These are phyloP conservation scores for Platyrinchus mystaceus DNA, from an alignment of 2,797 vertebrate genomes.

Conservation along the genomic window DNA sequence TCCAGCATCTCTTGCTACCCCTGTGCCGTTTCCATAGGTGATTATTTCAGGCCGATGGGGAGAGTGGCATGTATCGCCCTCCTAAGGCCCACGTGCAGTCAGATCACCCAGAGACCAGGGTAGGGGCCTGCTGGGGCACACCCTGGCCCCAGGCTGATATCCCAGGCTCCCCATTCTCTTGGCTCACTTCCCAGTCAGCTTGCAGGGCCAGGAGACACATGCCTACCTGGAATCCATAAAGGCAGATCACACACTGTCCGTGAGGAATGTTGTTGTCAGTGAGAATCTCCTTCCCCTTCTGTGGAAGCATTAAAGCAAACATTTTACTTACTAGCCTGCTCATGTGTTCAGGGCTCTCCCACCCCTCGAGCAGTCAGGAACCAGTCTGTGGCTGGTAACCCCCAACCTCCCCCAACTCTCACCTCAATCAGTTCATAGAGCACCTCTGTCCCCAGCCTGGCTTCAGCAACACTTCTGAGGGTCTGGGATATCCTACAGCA, in stretches of 20 bases:
- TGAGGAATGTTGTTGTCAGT: constrained; percentile 96
- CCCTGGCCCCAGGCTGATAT: neutral
- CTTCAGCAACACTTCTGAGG: constrained; percentile 80
- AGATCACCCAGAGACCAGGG: neutral
- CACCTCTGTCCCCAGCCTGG: constrained; percentile 85
- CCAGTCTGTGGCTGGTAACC: neutral
- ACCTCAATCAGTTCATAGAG: constrained; percentile 98
- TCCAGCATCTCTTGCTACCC: fast-evolving
- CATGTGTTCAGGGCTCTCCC: neutral
- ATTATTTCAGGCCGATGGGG: neutral
- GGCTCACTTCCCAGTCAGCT: neutral
- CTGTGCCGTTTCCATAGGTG: neutral
- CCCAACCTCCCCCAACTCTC: neutral
- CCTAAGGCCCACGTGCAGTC: neutral
- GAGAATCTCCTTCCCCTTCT: constrained; percentile 84
- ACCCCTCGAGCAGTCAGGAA: neutral
- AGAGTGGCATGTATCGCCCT: fast-evolving
- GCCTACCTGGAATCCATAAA: constrained; percentile 87
- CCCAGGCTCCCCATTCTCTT: neutral
- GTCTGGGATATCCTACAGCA: constrained; percentile 74
- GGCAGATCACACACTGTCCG: constrained; percentile 94
- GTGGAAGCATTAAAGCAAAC: constrained; percentile 5
- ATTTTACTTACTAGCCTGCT: neutral
- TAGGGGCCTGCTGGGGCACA: neutral
- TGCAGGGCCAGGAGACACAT: fast-evolving